A percentile compares a stretch with the other conserved stretches of the same genome.
phyloP scores from a whole-genome alignment of 2,797 vertebrate species.

The Amblyopsis hoosieri region DNA sequence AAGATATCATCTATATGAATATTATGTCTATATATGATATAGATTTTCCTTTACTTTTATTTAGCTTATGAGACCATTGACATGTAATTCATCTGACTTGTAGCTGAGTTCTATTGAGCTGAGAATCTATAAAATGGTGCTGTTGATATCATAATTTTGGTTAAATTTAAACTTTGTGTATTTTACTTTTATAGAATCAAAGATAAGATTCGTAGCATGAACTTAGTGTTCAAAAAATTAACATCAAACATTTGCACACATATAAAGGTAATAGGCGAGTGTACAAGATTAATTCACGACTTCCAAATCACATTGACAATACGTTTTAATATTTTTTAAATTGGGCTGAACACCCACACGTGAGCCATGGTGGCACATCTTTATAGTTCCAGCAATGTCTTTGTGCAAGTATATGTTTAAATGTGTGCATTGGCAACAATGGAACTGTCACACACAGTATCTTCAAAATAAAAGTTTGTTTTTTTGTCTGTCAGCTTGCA shows the following conservation, averaged over 20 bases:
- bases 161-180: constrained; percentile 66
- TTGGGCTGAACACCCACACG: constrained; percentile 64
- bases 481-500: constrained; percentile 84
- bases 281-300: constrained; percentile 63
- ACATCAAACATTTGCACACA: constrained; percentile 73
- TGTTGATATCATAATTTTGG: constrained; percentile 72
- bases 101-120: constrained; percentile 71
- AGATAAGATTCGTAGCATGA: constrained; percentile 75
- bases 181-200: constrained; percentile 75
- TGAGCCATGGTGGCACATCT: constrained; percentile 68
- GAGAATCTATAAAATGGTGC: constrained; percentile 70
- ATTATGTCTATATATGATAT: constrained; percentile 80
- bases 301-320: constrained; percentile 71
- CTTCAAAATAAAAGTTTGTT: constrained; percentile 79
- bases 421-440: constrained; percentile 82
- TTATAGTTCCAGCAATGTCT: constrained; percentile 81
- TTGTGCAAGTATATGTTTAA: constrained; percentile 83
- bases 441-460: constrained; percentile 82
- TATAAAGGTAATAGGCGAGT: constrained; percentile 66
- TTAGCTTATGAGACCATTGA: constrained; percentile 77
- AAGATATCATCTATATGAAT: constrained; percentile 82
- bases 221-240: constrained; percentile 59
- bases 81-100: constrained; percentile 73
- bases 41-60: constrained; percentile 76
- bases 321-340: constrained; percentile 67